Evolutionary conservation across 2,113 vertebrate species (phyloP).

Genomic region (Oxyura jamaicensis): DNA sequence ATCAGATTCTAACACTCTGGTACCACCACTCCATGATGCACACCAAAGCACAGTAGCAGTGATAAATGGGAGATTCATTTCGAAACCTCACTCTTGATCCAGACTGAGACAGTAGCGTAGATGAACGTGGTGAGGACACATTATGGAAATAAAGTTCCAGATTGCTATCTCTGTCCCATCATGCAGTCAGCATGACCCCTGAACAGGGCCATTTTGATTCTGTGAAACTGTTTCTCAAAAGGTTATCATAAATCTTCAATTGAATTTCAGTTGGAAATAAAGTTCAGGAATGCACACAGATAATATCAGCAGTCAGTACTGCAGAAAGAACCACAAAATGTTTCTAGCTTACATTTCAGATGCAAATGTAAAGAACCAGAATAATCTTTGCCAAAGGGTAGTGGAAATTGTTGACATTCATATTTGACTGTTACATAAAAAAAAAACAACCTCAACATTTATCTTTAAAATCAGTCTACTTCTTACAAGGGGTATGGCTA

Average conservation of each 20-base stretch:
- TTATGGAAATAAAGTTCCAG: background rate
- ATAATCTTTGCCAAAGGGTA: background rate
- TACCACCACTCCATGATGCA: background rate
- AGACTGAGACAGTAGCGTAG: background rate
- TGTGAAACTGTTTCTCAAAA: background rate
- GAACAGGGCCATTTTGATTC: background rate
- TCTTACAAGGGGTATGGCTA: rapidly evolving
- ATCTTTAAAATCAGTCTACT: rapidly evolving
- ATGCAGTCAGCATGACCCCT: background rate
- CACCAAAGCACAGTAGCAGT: background rate
- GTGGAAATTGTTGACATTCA: background rate
- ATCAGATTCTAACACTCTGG: background rate
- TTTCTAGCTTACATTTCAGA: background rate
- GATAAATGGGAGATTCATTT: background rate
- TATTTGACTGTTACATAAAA: background rate
- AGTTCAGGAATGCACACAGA: rapidly evolving
- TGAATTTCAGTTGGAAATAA: background rate
- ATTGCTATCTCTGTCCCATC: background rate
- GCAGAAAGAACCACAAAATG: background rate
- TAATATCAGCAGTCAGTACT: background rate
- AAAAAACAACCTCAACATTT: rapidly evolving
- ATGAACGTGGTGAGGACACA: background rate
- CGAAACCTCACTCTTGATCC: background rate
- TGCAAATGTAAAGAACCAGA: background rate
- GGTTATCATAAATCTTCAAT: background rate